Base-by-base conservation (phyloP, 92 coral and sea anemone species). In the Metridium senile region DNA sequence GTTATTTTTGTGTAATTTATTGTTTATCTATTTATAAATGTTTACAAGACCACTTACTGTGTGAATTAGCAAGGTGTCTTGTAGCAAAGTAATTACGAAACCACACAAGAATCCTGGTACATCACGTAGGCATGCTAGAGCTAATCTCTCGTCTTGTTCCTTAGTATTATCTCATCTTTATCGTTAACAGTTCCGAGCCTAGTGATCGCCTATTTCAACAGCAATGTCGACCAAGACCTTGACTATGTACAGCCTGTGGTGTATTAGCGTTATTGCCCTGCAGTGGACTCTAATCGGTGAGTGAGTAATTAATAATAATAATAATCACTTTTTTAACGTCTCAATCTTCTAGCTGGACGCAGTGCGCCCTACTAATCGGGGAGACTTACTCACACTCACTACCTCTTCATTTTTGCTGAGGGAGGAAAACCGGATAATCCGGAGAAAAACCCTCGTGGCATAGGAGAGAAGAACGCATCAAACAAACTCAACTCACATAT, bases 31-130 rank as follows among this genome's bases (percentile, higher is more conserved):
- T 43, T 69, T 1, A 26, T 54, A 54, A 54, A 54, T 4, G 33
- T 25, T 27, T 69, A 25, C 74, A 30, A 69, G 74, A 69, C 74
- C 74, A 45, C 74, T 34, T 69, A 69, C 58, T 46, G 74, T 39
- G 74, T 22, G 57, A 11, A 16, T 34, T 26, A 69, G 16, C 43
- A 25, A 23, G 26, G 8, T 28, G 25, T 1, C n/a, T 17, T 1
- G 21, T 52, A 16, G 20, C 49, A 32, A 43, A 23, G 33, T 43
- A 9, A 11, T 19, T 3, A 23, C 28, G 74, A 26, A 59, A 6
- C 65, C 32, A 23, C 29, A 59, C 65, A 22, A 59, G 29, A n/a
- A 23, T 21, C 8, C 13, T 39, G 49, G 8, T 39, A 39, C 49
- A 39, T n/a, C n/a, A n/a, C n/a, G n/a, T n/a, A n/a, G n/a, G n/a